Evolutionary conservation across 2,888 invertebrate species (phyloP).

Genomic region (Cheilosia grossa): DNA sequence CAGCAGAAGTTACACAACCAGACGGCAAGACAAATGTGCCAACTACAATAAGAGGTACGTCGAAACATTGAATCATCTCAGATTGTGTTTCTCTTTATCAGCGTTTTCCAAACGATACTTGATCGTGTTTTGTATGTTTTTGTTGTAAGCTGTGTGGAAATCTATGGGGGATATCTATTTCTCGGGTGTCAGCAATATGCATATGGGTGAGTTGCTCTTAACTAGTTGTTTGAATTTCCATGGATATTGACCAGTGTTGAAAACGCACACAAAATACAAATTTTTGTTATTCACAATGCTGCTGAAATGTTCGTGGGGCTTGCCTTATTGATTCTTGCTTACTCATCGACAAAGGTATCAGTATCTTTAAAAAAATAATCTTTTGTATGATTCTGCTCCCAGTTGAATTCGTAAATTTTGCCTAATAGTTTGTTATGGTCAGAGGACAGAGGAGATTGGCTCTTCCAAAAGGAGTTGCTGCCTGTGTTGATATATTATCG

Average conservation of each 20-base stretch:
- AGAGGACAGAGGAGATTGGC: no score
- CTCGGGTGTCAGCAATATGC: not conserved
- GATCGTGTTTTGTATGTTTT: not conserved
- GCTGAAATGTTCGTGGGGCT: no score
- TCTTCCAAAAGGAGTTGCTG: no score
- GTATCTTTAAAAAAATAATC: no score
- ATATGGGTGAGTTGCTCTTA: conserved; percentile 14
- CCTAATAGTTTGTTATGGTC: no score
- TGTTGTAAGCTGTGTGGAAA: not conserved
- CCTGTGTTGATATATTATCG: no score
- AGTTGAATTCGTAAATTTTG: no score
- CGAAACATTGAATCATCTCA: not conserved
- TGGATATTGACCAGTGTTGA: not conserved
- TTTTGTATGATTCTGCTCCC: no score
- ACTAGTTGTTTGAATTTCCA: not conserved
- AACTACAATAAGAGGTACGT: conserved; percentile 31
- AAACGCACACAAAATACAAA: no score
- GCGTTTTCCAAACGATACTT: conserved; percentile 65
- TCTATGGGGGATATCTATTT: not conserved
- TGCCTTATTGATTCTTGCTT: no score
- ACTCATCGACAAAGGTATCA: no score
- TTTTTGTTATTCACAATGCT: no score
- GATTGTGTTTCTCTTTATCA: conserved; percentile 28
- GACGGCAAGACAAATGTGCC: conserved; percentile 4
- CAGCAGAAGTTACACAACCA: conserved; percentile 25